Evolutionary conservation across 2,797 vertebrate species (phyloP), one percentile per base, ranked within the genome.

Genomic region (Anas bernieri): DNA sequence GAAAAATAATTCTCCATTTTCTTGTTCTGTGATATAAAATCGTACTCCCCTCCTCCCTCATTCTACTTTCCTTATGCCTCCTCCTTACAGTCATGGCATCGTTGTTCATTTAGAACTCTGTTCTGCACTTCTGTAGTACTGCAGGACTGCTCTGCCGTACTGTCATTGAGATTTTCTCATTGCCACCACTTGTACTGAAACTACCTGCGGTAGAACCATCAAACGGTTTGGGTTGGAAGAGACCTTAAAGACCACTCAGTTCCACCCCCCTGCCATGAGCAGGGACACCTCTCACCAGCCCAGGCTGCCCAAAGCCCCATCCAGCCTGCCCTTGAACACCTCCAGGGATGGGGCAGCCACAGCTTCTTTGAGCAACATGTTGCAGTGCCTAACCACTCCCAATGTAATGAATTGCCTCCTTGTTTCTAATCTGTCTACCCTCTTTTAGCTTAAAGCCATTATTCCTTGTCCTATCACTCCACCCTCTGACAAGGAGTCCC

Each of bases 11-110:
- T 9, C 45, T 18, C 12, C 16, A 39, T 61, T 56, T 50, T 63
- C 67, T 52, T 56, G 9, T 62, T 66, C 70, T 28, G 8, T 52
- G 5, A 33, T 0, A 0, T 12, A 55, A 68, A 70, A 5, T 3
- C 8, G 22, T 56, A 67, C 33, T 6, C 9, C 6, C 26, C 8
- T 66, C n/a, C 30, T 63, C 17, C n/a, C 31, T 72, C 26, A 16
- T 41, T 68, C 23, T 0, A 0, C 35, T 23, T 79, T 59, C 59
- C 63, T 39, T 3, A 1, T 39, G 35, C 5, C 15, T 6, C 25
- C 23, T 67, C 46, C 15, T 50, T 39, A 56, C 33, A 64, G 63
- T n/a, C 35, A 5, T 39, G 41, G 41, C 11, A 23, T 39, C 25
- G 39, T 61, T 11, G 13, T 52, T 62, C 8, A 22, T 55, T 56